A percentile compares a stretch with the other conserved stretches of the same genome.
Evolutionary conservation across 2,888 invertebrate genomes (phyloP).

Genomic region (Camptogramma bilineatum): DNA sequence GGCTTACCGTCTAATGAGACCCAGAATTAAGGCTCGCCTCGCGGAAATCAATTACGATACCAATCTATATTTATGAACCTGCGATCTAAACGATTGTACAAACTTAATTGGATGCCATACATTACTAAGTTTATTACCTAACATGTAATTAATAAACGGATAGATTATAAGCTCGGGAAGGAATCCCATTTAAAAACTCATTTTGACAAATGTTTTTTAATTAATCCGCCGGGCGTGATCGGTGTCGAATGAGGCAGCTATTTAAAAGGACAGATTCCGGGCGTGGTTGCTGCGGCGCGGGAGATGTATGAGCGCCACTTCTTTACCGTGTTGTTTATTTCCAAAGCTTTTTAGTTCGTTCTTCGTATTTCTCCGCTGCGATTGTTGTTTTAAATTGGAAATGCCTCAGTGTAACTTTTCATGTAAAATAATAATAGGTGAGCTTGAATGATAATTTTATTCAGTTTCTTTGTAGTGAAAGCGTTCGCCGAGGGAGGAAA

Average conservation of each 20-base stretch:
- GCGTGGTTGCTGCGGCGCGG: conserved; percentile 62
- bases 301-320: conserved; percentile 64
- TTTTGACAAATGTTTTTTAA: conserved; percentile 78
- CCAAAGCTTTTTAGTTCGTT: conserved; percentile 48
- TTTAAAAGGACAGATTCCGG: conserved; percentile 73
- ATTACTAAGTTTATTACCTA: conserved; percentile 68
- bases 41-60: conserved; percentile 66
- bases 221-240: conserved; percentile 76
- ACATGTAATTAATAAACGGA: conserved; percentile 65
- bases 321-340: conserved; percentile 58
- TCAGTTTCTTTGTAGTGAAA: conserved; percentile 75
- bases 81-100: conserved; percentile 62
- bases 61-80: conserved; percentile 63
- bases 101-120: conserved; percentile 70
- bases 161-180: conserved; percentile 62
- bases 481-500: conserved; percentile 77
- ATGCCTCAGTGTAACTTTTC: conserved; percentile 60
- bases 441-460: conserved; percentile 75
- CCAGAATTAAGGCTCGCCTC: conserved; percentile 56
- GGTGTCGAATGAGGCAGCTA: conserved; percentile 66
- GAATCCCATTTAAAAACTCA: conserved; percentile 65
- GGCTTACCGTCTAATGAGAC: conserved; percentile 54
- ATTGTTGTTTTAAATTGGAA: conserved; percentile 53
- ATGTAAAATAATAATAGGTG: conserved; percentile 64
- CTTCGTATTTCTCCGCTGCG: conserved; percentile 42